Base-by-base conservation (phyloP, 1,140 invertebrate species). In the Drosophila rufa region DNA sequence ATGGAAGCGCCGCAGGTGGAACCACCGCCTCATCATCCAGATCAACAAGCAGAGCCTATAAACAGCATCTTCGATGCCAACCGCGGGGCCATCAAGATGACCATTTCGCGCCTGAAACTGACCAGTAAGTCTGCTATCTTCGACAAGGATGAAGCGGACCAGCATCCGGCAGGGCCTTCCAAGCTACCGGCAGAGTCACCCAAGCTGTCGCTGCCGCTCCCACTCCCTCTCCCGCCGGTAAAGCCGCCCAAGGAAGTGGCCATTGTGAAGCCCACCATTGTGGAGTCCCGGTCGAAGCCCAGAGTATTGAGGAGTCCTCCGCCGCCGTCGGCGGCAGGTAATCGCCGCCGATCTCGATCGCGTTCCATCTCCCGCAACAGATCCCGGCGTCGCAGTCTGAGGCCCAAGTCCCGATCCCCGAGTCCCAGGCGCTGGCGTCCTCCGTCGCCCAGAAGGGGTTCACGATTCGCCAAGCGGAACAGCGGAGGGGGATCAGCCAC, bases 201-300 rank as follows among this genome's bases (percentile, higher is more conserved):
- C 7, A 85, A 80, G 40, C 53, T 19, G 14, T 9, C 30, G 2
- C 27, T 51, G 15, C 33, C 80, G 25, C 48, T 22, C 14, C 22
- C 42, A 3, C n/a, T 22, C 11, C 25, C 80, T 19, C 48, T 22
- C 14, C 22, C 42, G 4, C n/a, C 38, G 7, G 25, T 14, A 11
- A 67, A 60, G 2, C 47, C 64, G 19, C 55, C 45, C 0, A 91
- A 91, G 53, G 91, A 92, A 51, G 80, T 92, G 17, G 91, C 91
- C 4, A 92, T 92, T 57, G 91, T 92, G 0, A 92, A 92, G 55
- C 91, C 91, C 27, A 89, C 84, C n/a, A 92, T 92, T 36, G 80
- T 89, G 58, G 81, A 92, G 7, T 61, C 69, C 5, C 83, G 83
- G 17, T 38, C 55, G 12, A 84, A 79, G 48, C 40, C 64, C 8